A percentile compares a stretch with the other conserved stretches of the same genome.
phyloP scores from a whole-genome alignment of 2,113 vertebrate species.

The Cnemophilus loriae region DNA sequence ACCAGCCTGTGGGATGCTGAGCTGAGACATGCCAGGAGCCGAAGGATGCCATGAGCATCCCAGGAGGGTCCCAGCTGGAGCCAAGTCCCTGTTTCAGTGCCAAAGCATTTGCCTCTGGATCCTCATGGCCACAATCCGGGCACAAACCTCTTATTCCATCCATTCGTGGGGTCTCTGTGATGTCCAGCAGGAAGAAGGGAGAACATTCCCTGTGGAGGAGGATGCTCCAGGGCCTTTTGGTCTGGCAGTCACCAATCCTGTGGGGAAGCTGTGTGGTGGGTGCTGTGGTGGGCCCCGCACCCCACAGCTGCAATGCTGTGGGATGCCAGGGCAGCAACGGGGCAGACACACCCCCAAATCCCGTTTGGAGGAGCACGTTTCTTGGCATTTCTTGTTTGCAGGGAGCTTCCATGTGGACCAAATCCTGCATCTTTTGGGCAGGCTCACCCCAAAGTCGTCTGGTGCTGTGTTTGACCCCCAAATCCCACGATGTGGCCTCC shows the following conservation, averaged over 20 bases:
- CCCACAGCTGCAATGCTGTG: fast-evolving
- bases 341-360: background rate
- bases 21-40: background rate
- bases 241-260: background rate
- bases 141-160: background rate
- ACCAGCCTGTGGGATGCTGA: background rate
- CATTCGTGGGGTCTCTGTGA: fast-evolving
- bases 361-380: fast-evolving
- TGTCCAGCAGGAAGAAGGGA: background rate
- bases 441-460: fast-evolving
- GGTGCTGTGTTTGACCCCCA: background rate
- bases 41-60: background rate
- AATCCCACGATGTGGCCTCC: fast-evolving
- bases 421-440: background rate
- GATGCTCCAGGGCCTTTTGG: background rate
- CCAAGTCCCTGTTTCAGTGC: fast-evolving
- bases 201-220: fast-evolving
- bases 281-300: background rate
- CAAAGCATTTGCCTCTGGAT: background rate
- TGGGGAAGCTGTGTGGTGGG: fast-evolving
- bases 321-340: background rate
- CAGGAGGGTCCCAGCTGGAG: background rate
- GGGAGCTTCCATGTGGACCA: background rate
- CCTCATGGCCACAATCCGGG: fast-evolving
- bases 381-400: fast-evolving